These are phyloP conservation scores for Thalassoma bifasciatum DNA, from an alignment of 2,113 vertebrate genomes.

Conservation along the genomic window DNA sequence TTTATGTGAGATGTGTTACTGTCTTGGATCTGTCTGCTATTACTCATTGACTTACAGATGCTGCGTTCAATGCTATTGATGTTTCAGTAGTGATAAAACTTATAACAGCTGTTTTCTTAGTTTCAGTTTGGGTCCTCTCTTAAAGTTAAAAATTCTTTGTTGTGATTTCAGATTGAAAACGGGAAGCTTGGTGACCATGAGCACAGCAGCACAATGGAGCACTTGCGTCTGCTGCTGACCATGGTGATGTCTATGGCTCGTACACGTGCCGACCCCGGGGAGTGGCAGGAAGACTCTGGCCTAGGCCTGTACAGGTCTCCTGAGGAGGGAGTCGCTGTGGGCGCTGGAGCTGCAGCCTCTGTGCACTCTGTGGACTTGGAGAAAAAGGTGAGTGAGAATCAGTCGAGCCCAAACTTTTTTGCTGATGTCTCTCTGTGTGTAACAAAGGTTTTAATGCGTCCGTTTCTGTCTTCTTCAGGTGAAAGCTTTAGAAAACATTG, in stretches of 20 bases:
- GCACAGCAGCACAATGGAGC: conserved; percentile 83
- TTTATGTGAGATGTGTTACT: too few relatives aligned
- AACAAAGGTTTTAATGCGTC: background rate
- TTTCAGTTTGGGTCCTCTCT: background rate
- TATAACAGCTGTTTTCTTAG: background rate
- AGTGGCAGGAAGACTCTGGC: conserved; percentile 80
- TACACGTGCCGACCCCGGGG: conserved; percentile 52
- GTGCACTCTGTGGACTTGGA: conserved; percentile 78
- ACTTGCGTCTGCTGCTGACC: conserved; percentile 88
- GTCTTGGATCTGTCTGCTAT: too few relatives aligned
- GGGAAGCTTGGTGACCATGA: conserved; percentile 88
- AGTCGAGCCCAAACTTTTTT: background rate
- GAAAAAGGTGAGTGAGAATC: conserved; percentile 68
- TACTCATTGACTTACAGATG: too few relatives aligned
- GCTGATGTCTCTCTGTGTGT: background rate
- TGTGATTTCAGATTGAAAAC: conserved; percentile 83
- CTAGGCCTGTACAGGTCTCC: conserved; percentile 80
- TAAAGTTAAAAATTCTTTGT: background rate
- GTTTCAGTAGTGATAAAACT: too few relatives aligned
- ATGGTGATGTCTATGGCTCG: conserved; percentile 67
- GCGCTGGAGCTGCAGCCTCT: conserved; percentile 40
- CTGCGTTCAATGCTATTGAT: too few relatives aligned
- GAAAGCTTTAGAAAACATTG: conserved; percentile 90
- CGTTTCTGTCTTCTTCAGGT: conserved; percentile 68
- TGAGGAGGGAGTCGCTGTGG: conserved; percentile 63